Base-by-base conservation (phyloP, 53 echinoderm and acorn worm species). In the Temnopleurus reevesii region DNA sequence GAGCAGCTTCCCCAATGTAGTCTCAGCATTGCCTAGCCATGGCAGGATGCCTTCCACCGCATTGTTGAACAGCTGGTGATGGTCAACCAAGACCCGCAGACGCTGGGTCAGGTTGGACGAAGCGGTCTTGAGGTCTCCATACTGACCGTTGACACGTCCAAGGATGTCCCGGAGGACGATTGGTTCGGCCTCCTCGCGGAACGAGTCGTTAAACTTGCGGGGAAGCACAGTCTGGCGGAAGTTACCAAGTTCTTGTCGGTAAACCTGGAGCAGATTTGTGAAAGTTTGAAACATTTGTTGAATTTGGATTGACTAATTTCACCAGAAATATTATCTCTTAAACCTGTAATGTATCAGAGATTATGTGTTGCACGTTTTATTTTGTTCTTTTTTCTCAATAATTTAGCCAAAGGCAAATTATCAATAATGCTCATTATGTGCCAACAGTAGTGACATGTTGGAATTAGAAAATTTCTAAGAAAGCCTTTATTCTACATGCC, bases 121-220 rank as follows among this genome's bases (percentile, higher is more conserved):
- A 1, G 90, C 29, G 19, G 76, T 89, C 91, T 97, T 97, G 80
- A 95, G 53, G 60, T 89, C 89, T 53, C 83, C 81, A 86, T 95
- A 97, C 30, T 92, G 93, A 65, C 82, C 47, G 81, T 92, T 95
- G 91, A 90, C 89, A 29, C 91, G 90, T 38, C 64, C 54, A 54
- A 97, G 71, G 55, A 77, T 89, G 27, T 95, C 93, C 15, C 92
- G 81, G 47, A 97, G 83, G 83, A 84, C 30, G 47, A 95, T 77
- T 4, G 97, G 97, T 59, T 97, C 97, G 15, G 97, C 92, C 35
- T 89, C 91, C 91, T 92, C 97, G 23, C 91, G 89, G 97, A 91
- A 95, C 10, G 89, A 90, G 91, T 93, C 91, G 58, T 86, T 60
- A 84, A 95, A 93, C 55, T 97, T 92, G 53, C 92, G 86, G 1